Evolutionary conservation across 1,140 invertebrate species (phyloP).

Genomic region (Oppia nitens): DNA sequence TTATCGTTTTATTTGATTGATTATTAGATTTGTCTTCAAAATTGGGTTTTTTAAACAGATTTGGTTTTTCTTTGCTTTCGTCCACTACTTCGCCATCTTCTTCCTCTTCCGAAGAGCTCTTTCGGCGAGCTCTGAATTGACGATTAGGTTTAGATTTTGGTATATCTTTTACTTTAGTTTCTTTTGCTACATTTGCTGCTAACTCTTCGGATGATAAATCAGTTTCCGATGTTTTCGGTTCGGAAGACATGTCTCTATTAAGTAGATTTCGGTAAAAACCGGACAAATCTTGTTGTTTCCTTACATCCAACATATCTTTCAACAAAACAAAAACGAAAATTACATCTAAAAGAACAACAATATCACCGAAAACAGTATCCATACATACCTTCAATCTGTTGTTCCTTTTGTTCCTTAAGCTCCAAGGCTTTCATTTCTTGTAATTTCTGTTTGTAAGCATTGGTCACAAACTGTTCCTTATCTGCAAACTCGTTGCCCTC

Average conservation of each 20-base stretch:
- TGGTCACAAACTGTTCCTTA: constrained; percentile 88
- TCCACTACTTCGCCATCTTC: not conserved
- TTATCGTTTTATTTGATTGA: not conserved
- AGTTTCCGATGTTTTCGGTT: not conserved
- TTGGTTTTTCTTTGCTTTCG: constrained; percentile 3
- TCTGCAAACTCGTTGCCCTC: constrained; percentile 76
- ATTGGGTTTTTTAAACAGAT: not conserved
- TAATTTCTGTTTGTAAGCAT: constrained; percentile 75
- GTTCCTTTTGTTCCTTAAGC: constrained; percentile 59
- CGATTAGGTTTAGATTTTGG: not conserved
- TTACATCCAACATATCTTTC: constrained; percentile 66
- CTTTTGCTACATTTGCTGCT: not conserved
- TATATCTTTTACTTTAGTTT: constrained; percentile 1
- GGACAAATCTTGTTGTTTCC: constrained; percentile 72
- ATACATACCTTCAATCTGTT: constrained; percentile 52
- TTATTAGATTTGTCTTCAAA: not conserved
- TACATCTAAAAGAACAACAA: too few species aligned
- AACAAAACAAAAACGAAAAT: too few species aligned
- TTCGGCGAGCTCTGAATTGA: not conserved
- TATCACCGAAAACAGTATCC: not conserved
- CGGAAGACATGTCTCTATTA: constrained; percentile 26
- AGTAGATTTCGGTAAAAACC: constrained; percentile 84
- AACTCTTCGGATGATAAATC: not conserved
- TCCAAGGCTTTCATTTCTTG: constrained; percentile 67
- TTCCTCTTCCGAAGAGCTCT: not conserved